Percentiles rank a stretch among this genome's conserved stretches.
Evolutionary conservation across 1,140 invertebrate genomes (phyloP).

Genomic region (Chironomus tepperi): DNA sequence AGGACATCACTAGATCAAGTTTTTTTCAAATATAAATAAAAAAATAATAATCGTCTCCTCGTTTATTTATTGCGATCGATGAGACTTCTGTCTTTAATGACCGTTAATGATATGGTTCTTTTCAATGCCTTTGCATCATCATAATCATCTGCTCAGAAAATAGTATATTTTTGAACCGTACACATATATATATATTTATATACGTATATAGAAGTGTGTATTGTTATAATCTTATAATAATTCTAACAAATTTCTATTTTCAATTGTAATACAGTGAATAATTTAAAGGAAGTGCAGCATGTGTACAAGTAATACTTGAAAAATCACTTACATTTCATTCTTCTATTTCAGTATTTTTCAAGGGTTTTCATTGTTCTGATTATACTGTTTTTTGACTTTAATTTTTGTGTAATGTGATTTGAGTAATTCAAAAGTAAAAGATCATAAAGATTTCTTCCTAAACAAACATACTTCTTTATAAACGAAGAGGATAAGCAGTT

Average conservation of each 20-base stretch:
- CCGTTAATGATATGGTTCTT: slow-evolving; percentile 3
- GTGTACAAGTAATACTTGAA: not conserved
- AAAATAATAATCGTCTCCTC: not conserved
- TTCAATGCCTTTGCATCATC: not conserved
- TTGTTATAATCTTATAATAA: not conserved
- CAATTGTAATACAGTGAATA: not conserved
- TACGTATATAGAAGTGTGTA: not conserved
- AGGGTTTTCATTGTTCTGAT: too few species aligned
- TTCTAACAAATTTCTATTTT: not conserved
- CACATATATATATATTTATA: too few species aligned
- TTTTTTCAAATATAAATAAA: not conserved
- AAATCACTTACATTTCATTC: too few species aligned
- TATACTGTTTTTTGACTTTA: not conserved
- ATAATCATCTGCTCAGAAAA: not conserved
- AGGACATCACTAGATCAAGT: not conserved
- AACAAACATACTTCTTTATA: not conserved
- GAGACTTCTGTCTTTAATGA: slow-evolving; percentile 15
- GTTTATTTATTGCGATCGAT: not conserved
- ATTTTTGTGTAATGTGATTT: not conserved
- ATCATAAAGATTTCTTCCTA: not conserved
- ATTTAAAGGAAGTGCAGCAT: not conserved
- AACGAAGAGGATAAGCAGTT: not conserved
- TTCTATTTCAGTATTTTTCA: too few species aligned
- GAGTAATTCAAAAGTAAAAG: not conserved
- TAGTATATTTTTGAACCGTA: too few species aligned